Conservation (phyloP, 2,797 vertebrate species). For the Lagodon rhomboides region DNA sequence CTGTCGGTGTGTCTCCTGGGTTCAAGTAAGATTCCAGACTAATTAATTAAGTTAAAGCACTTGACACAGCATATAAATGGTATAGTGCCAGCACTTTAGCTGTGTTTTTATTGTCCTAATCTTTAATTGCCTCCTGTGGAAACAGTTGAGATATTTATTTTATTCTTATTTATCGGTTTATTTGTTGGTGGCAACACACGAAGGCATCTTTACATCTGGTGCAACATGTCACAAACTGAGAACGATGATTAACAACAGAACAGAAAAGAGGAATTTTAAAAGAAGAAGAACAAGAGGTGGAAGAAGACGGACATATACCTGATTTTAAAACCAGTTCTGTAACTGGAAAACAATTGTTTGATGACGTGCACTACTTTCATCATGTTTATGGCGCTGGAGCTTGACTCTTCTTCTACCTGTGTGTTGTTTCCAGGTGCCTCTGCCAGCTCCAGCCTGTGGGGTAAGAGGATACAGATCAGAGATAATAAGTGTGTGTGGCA, state of each 20-base stretch:
- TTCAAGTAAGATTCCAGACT: conserved; percentile 73
- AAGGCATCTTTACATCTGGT: too few species aligned
- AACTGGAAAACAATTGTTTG: neutral
- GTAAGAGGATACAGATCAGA: conserved; percentile 70
- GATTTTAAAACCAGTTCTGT: too few species aligned
- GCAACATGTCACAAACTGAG: too few species aligned
- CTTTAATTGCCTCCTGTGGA: neutral
- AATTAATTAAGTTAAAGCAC: neutral
- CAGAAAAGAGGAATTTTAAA: too few species aligned
- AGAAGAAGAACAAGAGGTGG: too few species aligned
- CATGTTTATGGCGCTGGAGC: neutral
- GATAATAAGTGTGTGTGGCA: conserved; percentile 66
- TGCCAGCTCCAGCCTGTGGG: conserved; percentile 77
- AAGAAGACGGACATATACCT: too few species aligned
- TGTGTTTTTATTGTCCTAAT: neutral
- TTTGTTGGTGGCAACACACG: too few species aligned
- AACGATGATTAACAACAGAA: too few species aligned
- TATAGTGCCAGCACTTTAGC: too few species aligned
- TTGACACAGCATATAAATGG: neutral
- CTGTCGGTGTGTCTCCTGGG: conserved; percentile 48
- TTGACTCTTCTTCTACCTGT: neutral
- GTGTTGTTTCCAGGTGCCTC: conserved; percentile 47
- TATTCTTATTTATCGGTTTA: too few species aligned
- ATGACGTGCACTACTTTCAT: neutral
- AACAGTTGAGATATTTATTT: too few species aligned